Percentiles rank a stretch among this genome's conserved stretches.
Conservation (phyloP, 23 tunicate genomes). For the Trididemnum miniatum region DNA sequence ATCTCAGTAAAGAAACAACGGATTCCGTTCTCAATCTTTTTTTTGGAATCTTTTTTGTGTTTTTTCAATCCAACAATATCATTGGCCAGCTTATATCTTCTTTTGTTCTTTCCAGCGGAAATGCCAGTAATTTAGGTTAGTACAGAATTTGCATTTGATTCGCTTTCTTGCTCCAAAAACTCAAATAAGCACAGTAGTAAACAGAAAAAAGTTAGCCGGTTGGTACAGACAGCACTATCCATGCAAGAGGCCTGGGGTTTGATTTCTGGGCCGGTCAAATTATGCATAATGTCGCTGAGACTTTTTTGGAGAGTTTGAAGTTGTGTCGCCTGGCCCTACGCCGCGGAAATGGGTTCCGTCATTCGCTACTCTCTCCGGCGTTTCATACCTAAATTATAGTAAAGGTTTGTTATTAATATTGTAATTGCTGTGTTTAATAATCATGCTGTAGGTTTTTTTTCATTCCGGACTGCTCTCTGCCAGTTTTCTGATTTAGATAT, state of each 20-base stretch:
- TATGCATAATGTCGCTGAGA: background rate
- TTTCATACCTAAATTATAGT: too few species aligned
- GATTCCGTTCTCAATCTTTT: slow-evolving; percentile 84
- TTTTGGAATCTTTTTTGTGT: slow-evolving; percentile 91
- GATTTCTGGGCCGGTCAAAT: too few species aligned
- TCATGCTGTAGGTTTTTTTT: too few species aligned
- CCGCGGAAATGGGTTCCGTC: too few species aligned
- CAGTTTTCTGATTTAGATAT: too few species aligned
- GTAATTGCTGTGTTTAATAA: too few species aligned
- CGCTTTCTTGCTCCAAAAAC: background rate
- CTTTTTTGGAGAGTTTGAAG: background rate
- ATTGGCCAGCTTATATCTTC: slow-evolving; percentile 95
- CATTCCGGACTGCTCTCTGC: too few species aligned
- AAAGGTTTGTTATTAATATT: too few species aligned
- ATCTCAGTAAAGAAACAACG: slow-evolving; percentile 48
- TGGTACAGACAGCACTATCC: background rate
- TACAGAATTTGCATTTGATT: background rate
- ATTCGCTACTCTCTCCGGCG: background rate
- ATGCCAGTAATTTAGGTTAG: slow-evolving; percentile 47
- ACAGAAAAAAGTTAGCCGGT: too few species aligned
- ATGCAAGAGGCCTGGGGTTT: too few species aligned
- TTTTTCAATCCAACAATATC: slow-evolving; percentile 82
- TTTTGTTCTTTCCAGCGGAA: slow-evolving; percentile 67
- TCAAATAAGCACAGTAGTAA: too few species aligned
- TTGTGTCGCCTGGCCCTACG: background rate